Evolutionary conservation across 2,113 vertebrate genomes (phyloP).

Genomic region (Mesembrinibis cayennensis): DNA sequence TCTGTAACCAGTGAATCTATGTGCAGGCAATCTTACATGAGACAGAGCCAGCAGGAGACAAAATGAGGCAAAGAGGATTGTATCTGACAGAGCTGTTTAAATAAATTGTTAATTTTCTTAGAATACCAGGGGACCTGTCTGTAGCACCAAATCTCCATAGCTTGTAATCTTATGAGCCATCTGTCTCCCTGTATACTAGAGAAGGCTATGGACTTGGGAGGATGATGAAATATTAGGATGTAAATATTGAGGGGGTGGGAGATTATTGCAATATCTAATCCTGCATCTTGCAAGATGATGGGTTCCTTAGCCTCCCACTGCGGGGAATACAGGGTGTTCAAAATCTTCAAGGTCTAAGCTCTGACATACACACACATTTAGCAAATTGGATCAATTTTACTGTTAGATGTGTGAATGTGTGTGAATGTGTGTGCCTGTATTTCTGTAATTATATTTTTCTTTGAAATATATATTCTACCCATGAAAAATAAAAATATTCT

Average conservation of each 20-base stretch:
- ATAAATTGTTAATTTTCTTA: constrained; percentile 66
- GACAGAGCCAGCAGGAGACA: constrained; percentile 46
- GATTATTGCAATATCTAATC: constrained; percentile 15
- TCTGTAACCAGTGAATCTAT: background rate
- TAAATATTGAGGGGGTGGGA: background rate
- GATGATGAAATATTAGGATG: constrained; percentile 11
- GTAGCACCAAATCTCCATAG: constrained; percentile 42
- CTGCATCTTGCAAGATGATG: background rate
- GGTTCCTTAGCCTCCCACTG: background rate
- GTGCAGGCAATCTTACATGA: constrained; percentile 7
- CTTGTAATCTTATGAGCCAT: constrained; percentile 43
- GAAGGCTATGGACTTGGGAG: background rate
- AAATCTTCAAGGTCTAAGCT: background rate
- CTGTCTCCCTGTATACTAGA: background rate
- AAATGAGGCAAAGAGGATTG: constrained; percentile 62
- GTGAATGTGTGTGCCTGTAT: background rate
- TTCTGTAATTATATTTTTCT: background rate
- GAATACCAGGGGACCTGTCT: constrained; percentile 34
- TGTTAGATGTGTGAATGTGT: background rate
- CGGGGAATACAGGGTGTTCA: background rate
- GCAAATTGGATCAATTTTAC: background rate
- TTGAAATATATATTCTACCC: background rate
- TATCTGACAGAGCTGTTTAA: constrained; percentile 63
- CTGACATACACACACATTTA: background rate
- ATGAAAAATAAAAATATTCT: background rate